phyloP scores from a whole-genome alignment of 2,113 vertebrate genomes.

The Rhea americana region DNA sequence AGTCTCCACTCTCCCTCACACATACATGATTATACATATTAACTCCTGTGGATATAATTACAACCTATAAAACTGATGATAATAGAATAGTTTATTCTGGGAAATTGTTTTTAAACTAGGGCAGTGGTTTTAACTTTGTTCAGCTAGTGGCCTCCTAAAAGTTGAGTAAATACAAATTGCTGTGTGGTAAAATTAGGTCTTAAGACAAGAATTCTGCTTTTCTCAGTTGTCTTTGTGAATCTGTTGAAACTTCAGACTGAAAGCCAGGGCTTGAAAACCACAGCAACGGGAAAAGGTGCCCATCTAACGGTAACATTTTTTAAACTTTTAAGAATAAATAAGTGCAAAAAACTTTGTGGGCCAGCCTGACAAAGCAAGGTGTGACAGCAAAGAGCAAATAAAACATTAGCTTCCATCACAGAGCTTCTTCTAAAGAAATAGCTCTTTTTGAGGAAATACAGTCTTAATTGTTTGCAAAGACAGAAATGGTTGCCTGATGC shows the following conservation, averaged over 20 bases:
- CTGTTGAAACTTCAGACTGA: not conserved
- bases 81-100: not conserved
- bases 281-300: not conserved
- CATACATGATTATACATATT: not conserved
- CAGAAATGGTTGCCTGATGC: constrained; percentile 15
- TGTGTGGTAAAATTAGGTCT: not conserved
- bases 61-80: not conserved
- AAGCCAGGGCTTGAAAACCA: not conserved
- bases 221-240: not conserved
- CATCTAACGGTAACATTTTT: not conserved
- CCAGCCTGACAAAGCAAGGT: not conserved
- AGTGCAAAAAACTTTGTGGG: not conserved
- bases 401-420: not conserved
- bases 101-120: not conserved
- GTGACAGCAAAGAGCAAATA: not conserved
- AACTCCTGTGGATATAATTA: not conserved
- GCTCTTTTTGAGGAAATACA: not conserved
- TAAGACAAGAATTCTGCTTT: not conserved
- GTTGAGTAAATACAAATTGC: not conserved
- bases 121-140: not conserved
- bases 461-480: constrained; percentile 16
- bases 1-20: not conserved
- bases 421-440: not conserved
- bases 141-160: not conserved
- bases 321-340: not conserved